phyloP scores from a whole-genome alignment of 1,140 invertebrate species.

The Periplaneta americana region DNA sequence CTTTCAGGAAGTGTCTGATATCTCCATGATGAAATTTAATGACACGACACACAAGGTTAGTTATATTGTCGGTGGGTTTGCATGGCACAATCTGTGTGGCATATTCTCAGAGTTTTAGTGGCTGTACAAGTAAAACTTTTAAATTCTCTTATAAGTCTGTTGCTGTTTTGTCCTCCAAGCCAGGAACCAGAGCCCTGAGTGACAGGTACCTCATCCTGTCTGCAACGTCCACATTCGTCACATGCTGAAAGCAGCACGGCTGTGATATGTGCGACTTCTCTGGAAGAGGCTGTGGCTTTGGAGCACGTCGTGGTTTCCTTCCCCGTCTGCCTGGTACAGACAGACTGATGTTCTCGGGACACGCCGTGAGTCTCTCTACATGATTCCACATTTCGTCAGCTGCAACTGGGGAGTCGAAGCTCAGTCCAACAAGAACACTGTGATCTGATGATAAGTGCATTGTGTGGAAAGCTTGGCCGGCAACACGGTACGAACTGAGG shows the following conservation, averaged over 20 bases:
- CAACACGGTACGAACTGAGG: constrained; percentile 48
- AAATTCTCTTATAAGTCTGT: no score
- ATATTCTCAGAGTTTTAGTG: no score
- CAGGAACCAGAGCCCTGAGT: constrained; percentile 51
- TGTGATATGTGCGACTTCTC: constrained; percentile 79
- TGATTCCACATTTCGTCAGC: constrained; percentile 64
- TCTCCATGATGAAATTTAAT: no score
- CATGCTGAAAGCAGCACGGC: constrained; percentile 82
- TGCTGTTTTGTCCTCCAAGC: background rate
- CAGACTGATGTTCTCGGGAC: constrained; percentile 76
- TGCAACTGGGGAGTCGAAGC: constrained; percentile 69
- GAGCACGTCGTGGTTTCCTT: constrained; percentile 49
- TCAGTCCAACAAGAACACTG: constrained; percentile 55
- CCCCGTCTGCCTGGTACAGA: constrained; percentile 57
- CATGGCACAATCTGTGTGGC: no score
- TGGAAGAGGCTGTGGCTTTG: constrained; percentile 52
- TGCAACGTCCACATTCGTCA: constrained; percentile 68
- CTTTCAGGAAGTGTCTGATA: no score
- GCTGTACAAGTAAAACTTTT: no score
- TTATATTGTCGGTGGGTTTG: no score
- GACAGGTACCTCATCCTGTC: constrained; percentile 62
- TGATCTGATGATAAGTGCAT: constrained; percentile 69
- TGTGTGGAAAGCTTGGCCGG: constrained; percentile 71
- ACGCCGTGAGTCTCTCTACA: constrained; percentile 63
- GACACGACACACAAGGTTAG: no score